A percentile compares a stretch with the other conserved stretches of the same genome.
Evolutionary conservation across 1,140 invertebrate species (phyloP).

Genomic region (Zaprionus kolodkinae): DNA sequence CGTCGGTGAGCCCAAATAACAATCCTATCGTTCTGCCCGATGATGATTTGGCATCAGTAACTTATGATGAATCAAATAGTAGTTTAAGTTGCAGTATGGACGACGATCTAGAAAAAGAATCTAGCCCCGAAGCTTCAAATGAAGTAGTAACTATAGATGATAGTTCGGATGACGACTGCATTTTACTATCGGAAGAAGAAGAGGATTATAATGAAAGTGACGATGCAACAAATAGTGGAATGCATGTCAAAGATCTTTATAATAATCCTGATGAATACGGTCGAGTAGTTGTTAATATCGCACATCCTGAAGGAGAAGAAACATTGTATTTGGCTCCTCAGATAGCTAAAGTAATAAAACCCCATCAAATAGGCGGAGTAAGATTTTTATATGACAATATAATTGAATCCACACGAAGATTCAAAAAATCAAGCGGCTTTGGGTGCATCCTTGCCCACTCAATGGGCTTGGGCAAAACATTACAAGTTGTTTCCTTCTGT

Average conservation of each 20-base stretch:
- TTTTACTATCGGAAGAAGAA: constrained; percentile 88
- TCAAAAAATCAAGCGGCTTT: constrained; percentile 95
- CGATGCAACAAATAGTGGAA: constrained; percentile 88
- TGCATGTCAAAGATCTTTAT: constrained; percentile 95
- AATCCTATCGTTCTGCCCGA: constrained; percentile 56
- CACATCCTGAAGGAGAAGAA: constrained; percentile 95
- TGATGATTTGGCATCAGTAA: constrained; percentile 66
- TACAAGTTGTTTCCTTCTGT: constrained; percentile 98
- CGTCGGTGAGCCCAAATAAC: constrained; percentile 32
- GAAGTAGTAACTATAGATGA: constrained; percentile 88
- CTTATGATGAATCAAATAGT: constrained; percentile 71
- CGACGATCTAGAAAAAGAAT: constrained; percentile 82
- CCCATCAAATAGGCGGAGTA: constrained; percentile 98
- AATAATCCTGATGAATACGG: constrained; percentile 97
- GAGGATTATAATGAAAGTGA: constrained; percentile 86
- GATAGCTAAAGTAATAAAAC: constrained; percentile 96
- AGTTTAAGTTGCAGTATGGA: constrained; percentile 73
- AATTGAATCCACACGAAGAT: constrained; percentile 95
- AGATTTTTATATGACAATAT: constrained; percentile 98
- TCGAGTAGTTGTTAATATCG: constrained; percentile 96
- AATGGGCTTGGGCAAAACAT: constrained; percentile 99
- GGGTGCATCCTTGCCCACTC: constrained; percentile 99
- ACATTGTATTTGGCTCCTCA: constrained; percentile 97
- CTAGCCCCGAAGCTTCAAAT: constrained; percentile 52
- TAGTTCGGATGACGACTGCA: constrained; percentile 90